phyloP scores from a whole-genome alignment of 2,113 vertebrate genomes.

The Fukomys damarensis region DNA sequence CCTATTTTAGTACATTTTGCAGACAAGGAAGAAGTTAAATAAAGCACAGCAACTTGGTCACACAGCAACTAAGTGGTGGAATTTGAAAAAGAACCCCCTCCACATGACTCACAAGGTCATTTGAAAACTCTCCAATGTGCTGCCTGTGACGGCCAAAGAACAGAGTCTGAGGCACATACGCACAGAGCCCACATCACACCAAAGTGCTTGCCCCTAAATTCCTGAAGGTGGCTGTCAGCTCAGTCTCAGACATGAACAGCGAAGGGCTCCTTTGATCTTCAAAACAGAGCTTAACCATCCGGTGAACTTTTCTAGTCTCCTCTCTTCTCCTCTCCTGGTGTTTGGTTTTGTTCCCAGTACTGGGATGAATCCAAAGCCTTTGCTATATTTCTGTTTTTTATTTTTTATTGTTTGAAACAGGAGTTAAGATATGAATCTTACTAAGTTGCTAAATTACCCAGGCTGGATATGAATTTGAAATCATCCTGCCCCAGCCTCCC shows the following conservation, averaged over 20 bases:
- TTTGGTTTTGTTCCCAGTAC: neutral
- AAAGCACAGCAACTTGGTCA: neutral
- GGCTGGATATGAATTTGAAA: neutral
- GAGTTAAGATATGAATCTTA: neutral
- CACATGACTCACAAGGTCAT: neutral
- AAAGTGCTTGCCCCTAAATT: constrained; percentile 9
- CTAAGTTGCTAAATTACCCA: neutral
- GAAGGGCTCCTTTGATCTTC: neutral
- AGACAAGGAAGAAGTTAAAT: neutral
- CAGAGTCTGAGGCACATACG: too few relatives aligned
- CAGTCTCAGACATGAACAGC: neutral
- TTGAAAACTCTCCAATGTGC: neutral
- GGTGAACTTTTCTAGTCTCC: neutral
- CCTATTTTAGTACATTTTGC: neutral
- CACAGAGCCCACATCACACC: neutral
- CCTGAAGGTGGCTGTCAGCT: neutral
- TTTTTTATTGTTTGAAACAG: neutral
- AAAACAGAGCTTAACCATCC: neutral
- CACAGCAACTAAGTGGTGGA: neutral
- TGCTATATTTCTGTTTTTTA: neutral
- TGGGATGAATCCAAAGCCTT: neutral
- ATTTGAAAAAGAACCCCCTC: neutral
- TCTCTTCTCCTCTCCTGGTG: neutral
- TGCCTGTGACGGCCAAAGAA: neutral
- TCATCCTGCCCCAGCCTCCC: neutral